Evolutionary conservation across 2,797 vertebrate genomes (phyloP), one percentile per base, ranked within the genome.

Genomic region (Clarias laeviceps): DNA sequence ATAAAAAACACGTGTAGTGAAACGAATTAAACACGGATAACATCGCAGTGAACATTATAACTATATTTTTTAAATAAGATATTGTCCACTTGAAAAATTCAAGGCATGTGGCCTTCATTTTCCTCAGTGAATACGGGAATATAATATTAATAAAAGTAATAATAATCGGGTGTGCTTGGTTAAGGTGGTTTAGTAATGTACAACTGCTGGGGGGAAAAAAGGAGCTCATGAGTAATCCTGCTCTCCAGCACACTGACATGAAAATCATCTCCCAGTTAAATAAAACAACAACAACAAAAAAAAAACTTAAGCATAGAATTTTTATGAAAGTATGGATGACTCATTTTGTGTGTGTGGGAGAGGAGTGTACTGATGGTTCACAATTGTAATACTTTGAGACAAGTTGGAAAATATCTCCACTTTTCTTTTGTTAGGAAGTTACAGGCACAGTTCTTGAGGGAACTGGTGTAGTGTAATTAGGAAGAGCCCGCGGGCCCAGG

Each of bases 401-500:
- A 62, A 65, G 11, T 69, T 81, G 74, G 56, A 83, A 82, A 79
- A 65, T 29, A 15, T 56, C 59, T 78, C 77, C 20, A 8, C 15
- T 56, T 85, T 87, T 27, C 61, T 85, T 91, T 92, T 90, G 91
- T 93, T 91, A 92, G 90, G 86, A 93, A 94, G 92, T 92, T 91
- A 93, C 90, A 91, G 87, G 88, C 86, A 22, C 88, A 88, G 89
- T 22, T 54, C 72, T 27, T 54, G 72, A 54, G 24, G 90, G 79
- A 91, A 92, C 89, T 76, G 2, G 89, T 88, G 24, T 70, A 29
- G 68, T 54, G 29, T 88, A 76, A 85, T 84, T 85, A 81, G 85
- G 37, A 12, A 64, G 68, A 72, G 40, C 66, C 82, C 82, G 32
- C 24, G 15, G 82, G 84, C 74, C 62, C 69, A 29, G 62, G 74